Conservation (phyloP, 2,113 vertebrate species). For the Apodemus sylvaticus region DNA sequence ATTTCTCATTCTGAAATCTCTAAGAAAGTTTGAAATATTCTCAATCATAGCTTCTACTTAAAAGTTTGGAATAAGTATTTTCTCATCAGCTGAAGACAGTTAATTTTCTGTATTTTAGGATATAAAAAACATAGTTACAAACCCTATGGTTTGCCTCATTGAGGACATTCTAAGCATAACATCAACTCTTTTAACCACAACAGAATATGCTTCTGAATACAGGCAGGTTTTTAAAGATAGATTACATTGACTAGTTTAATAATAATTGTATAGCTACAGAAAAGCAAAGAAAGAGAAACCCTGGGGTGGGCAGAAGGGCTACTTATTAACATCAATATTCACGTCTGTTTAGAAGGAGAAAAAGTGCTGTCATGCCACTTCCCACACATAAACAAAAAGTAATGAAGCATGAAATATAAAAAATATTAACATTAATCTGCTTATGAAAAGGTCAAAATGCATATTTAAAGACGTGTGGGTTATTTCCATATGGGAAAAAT, state of each 20-base stretch:
- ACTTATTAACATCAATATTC: not conserved
- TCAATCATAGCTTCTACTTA: not conserved
- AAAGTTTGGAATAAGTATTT: not conserved
- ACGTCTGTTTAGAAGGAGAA: not conserved
- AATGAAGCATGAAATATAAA: not conserved
- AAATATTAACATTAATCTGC: not conserved
- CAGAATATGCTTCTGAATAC: not conserved
- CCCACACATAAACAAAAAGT: not conserved
- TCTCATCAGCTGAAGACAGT: not conserved
- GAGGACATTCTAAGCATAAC: not conserved
- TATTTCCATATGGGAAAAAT: not conserved
- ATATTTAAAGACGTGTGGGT: not conserved
- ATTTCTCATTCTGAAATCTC: not conserved
- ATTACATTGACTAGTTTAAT: not conserved
- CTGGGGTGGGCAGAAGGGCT: not conserved
- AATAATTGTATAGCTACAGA: not conserved
- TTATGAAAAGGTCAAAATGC: not conserved
- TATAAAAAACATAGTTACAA: constrained; percentile 38
- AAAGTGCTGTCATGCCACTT: not conserved
- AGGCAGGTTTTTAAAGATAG: not conserved
- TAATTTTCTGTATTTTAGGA: constrained; percentile 11
- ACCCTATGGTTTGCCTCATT: not conserved
- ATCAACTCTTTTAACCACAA: not conserved
- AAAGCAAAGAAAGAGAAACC: not conserved
- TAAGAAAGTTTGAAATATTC: not conserved